These are phyloP conservation scores for Dicentrarchus labrax DNA, from an alignment of 2,113 vertebrate species.

Conservation along the genomic window DNA sequence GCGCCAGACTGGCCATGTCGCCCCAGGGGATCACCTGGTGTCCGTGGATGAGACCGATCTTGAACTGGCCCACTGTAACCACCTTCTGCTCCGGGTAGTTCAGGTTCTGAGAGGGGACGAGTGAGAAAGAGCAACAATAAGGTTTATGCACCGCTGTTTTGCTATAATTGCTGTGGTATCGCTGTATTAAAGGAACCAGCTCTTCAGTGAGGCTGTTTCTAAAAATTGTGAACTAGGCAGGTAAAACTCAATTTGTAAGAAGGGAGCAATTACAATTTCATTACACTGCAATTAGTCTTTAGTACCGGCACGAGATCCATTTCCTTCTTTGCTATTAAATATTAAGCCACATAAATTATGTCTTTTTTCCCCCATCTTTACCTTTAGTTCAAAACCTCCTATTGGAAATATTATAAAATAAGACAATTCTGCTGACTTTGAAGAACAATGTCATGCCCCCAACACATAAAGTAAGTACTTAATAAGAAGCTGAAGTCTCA, in stretches of 20 bases:
- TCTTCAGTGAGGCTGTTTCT: background rate
- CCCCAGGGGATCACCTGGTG: constrained; percentile 99
- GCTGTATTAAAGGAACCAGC: background rate
- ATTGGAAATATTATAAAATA: background rate
- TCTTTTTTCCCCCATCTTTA: too few species aligned
- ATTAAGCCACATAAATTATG: background rate
- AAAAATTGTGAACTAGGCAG: background rate
- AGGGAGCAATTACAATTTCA: constrained; percentile 15
- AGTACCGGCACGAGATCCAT: background rate
- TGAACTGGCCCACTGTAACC: constrained; percentile 98
- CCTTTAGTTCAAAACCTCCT: background rate
- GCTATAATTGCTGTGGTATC: too few species aligned
- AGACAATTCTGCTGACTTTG: background rate
- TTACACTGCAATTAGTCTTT: constrained; percentile 10
- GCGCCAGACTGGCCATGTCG: constrained; percentile 96
- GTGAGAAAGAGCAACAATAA: too few species aligned
- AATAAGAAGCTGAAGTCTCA: background rate
- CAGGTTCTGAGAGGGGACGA: constrained; percentile 87
- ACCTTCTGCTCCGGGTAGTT: constrained; percentile 99
- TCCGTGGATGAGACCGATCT: constrained; percentile 98
- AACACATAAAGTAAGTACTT: background rate
- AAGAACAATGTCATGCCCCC: background rate
- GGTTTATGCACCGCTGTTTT: background rate
- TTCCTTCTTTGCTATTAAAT: background rate
- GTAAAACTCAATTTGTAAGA: background rate